Base-by-base conservation (phyloP, 1,140 invertebrate species). In the Neodiprion lecontei region DNA sequence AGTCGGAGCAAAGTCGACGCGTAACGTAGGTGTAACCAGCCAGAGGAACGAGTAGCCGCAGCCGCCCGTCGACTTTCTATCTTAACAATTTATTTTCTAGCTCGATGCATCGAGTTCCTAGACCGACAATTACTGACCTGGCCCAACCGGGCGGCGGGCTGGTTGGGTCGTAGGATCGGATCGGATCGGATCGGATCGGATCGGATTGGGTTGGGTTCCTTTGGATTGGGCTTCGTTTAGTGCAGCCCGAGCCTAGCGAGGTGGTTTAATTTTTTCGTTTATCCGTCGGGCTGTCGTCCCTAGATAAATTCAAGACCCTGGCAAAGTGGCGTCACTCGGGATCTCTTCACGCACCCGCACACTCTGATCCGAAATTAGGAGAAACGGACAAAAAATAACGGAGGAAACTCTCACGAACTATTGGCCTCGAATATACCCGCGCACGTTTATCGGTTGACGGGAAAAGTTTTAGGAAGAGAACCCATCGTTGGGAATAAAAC, bases 91-190 rank as follows among this genome's bases (percentile, higher is more conserved):
- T 47, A 69, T 69, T 69, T 23, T 23, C 40, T 69, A 23, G 67
- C 21, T 69, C 17, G 23, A 21, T 47, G 67, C 40, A 69, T 23
- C 67, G 67, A 69, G 67, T 69, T 69, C 67, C 67, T 69, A n/a
- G 23, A 14, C 8, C 69, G 40, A 74, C 70, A 28, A 72, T 69
- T 70, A 74, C 74, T 74, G 75, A 76, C 75, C 75, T 76, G 72
- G 48, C 72, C 50, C 72, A 76, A 76, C 77, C 74, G 77, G 77
- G 79, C 79, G 81, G 79, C 28, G 28, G 28, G 1, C 28, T 40
- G 28, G 28, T 40, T 40, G 53, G n/a, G 53, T 17, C 53, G 53
- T 61, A 40, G 65, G 65, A 66, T 66, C 65, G 65, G 65, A 66
- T 66, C 65, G 65, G 65, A 66, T 66, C 65, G 61, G 61, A 66